Evolutionary conservation across 2,797 vertebrate genomes (phyloP), one percentile per base, ranked within the genome.

Genomic region (Tragopan temminckii): DNA sequence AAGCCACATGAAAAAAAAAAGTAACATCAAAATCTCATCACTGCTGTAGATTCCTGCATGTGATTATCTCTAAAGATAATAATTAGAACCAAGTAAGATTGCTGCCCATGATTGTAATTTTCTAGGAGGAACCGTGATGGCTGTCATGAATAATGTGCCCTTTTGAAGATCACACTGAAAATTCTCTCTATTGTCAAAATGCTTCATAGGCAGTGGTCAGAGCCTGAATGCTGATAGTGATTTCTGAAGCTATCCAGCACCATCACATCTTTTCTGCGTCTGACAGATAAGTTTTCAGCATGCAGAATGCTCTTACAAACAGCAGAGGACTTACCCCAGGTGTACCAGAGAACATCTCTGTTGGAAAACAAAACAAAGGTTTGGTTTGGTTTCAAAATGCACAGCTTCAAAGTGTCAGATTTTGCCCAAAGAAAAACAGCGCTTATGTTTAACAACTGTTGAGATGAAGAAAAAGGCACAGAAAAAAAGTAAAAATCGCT

Each of bases 141-240:
- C 25, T 80, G 70, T 33, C 38, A 80, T 19, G 50, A 93, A 78
- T 62, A 93, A 85, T 33, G 50, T 4, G 12, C 13, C 45, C 35
- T 66, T 82, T 40, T 61, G 82, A 95, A 91, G 77, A 91, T 70
- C 74, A 45, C 85, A 70, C 77, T 50, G 87, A 80, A 79, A 92
- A 89, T 79, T 85, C 69, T 71, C 88, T 78, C 81, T 88, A 12
- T 29, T 80, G 61, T 69, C 84, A 55, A 50, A 85, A 90, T 79
- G 77, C 29, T 75, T 62, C 88, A 19, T 1, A 3, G 0, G 42
- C 75, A 79, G 63, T 53, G 77, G 85, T 61, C 87, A 50, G 50
- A 93, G 84, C 66, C 63, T 58, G 87, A 72, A 25, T 17, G 38
- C 59, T 62, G 76, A 50, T n/a, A 25, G 66, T 38, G 53, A 46